A percentile compares a stretch with the other conserved stretches of the same genome.
Evolutionary conservation across 23 tunicate genomes (phyloP).

Genomic region (Ciona savignyi): DNA sequence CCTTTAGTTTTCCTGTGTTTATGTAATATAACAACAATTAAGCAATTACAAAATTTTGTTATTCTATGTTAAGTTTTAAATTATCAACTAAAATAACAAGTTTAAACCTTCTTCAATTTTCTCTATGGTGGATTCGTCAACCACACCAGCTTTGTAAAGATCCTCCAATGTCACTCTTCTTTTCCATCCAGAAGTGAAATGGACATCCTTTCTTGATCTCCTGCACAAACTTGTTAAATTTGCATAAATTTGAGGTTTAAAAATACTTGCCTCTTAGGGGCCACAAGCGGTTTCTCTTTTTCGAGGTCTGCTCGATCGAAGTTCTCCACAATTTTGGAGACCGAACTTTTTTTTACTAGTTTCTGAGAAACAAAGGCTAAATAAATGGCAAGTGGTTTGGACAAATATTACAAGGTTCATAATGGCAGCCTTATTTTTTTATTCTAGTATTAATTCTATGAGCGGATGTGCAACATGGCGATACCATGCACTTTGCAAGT

Average conservation of each 20-base stretch:
- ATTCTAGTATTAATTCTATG: no score
- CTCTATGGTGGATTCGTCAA: conserved; percentile 44
- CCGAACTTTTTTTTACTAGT: background rate
- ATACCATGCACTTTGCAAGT: no score
- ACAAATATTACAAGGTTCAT: background rate
- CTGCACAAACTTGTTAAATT: no score
- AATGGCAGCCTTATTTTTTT: background rate
- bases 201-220: conserved; percentile 54
- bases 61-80: no score
- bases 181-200: conserved; percentile 87
- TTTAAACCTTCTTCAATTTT: conserved; percentile 49
- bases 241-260: no score
- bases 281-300: background rate
- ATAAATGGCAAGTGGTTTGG: no score
- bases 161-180: conserved; percentile 50
- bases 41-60: no score
- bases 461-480: no score
- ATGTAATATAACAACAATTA: no score
- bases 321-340: background rate
- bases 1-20: background rate
- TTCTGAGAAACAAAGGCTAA: no score
- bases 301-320: background rate
- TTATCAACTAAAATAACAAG: no score
- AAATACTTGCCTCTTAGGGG: background rate
- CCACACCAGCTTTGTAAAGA: conserved; percentile 60